Evolutionary conservation across 2,113 vertebrate species (phyloP).

Genomic region (Bubo bubo): DNA sequence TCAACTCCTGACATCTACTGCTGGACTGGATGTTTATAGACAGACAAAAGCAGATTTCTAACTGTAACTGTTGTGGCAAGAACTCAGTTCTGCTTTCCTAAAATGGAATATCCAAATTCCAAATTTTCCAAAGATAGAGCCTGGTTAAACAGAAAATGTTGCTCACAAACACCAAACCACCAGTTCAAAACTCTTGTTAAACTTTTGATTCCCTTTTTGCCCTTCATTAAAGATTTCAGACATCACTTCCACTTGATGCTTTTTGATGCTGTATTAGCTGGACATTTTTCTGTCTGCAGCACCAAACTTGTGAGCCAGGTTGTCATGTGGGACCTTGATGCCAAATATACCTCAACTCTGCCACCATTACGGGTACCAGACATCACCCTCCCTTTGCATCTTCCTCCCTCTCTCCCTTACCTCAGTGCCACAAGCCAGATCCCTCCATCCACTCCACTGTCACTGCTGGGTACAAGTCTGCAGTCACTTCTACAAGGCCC

Average conservation of each 20-base stretch:
- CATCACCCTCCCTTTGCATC: not conserved
- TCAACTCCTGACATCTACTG: not conserved
- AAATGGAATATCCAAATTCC: not conserved
- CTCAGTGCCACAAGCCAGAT: not conserved
- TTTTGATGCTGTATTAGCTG: not conserved
- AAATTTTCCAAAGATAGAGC: not conserved
- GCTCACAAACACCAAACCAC: not conserved
- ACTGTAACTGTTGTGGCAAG: not conserved
- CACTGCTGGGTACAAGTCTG: not conserved
- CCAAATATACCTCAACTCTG: accelerated
- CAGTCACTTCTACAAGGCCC: not conserved
- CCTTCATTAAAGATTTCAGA: not conserved
- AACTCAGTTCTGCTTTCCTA: not conserved
- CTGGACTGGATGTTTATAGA: not conserved
- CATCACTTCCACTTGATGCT: not conserved
- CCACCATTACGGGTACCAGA: not conserved
- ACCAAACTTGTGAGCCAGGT: not conserved
- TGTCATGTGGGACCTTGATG: not conserved
- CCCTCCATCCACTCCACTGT: not conserved
- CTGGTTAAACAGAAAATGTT: not conserved
- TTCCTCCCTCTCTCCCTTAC: not conserved
- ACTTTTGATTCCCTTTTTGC: not conserved
- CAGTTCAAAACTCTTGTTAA: not conserved
- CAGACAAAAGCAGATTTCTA: not conserved
- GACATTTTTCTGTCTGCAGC: not conserved